Base-by-base conservation (phyloP, 2,113 vertebrate species). In the Vireo altiloquus region DNA sequence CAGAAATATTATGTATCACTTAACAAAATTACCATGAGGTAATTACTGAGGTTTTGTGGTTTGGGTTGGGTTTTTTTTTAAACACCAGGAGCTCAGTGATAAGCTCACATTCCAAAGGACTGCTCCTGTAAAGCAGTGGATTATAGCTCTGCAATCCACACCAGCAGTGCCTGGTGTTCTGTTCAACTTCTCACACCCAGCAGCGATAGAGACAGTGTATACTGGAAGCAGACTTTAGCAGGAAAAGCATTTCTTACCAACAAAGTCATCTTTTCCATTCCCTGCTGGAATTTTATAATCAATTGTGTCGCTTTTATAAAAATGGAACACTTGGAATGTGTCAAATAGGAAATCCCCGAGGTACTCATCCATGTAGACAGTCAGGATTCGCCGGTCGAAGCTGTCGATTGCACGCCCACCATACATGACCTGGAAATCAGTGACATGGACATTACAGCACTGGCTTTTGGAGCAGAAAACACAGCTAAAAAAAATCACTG, bases 331-430 rank as follows among this genome's bases (percentile, higher is more conserved):
- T 61, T 98, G 99, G 89, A 99, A 99, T 2, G 98, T 98, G 96
- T 99, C 98, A 31, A 99, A 99, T 23, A 99, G 96, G 95, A 99
- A 99, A 89, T 99, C 99, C 15, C 99, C 99, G 8, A 99, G 87
- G 95, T 99, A 99, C 92, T 99, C 99, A 1, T 99, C 98, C 99
- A 99, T 99, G 95, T 99, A 99, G 76, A 97, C 96, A 0, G 97
- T 98, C n/a, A 99, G 98, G 96, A 99, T 98, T 82, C 99, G 98
- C 8, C 99, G 98, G 89, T 99, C 99, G 19, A 99, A 99, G 98
- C 99, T 99, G 75, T 99, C 99, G 1, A 99, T 99, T 40, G 97
- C 98, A 1, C 99, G 97, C 5, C 99, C 99, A 1, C 99, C 99
- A 0, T 99, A 99, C 99, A 99, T 99, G 95, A 99, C 99, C 99